These are phyloP conservation scores for Vanessa tameamea DNA, from an alignment of 1,140 invertebrate species.

Conservation along the genomic window DNA sequence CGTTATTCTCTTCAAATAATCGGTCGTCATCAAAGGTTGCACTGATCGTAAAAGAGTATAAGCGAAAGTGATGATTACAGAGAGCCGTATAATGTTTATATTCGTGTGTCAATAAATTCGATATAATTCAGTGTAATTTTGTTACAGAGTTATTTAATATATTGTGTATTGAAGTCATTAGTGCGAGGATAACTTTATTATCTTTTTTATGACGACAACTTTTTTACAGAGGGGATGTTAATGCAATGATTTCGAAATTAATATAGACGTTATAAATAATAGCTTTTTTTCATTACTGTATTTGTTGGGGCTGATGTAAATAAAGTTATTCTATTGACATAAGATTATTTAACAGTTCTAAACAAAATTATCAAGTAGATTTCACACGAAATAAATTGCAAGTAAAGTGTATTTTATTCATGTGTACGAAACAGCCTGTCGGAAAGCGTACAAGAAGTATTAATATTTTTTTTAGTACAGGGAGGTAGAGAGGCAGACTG, in stretches of 20 bases:
- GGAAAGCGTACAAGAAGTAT: too few relatives aligned
- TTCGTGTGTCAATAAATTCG: constrained; percentile 11
- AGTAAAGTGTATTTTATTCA: too few relatives aligned
- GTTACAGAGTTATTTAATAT: constrained; percentile 23
- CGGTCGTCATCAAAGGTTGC: constrained; percentile 10
- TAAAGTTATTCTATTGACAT: background rate
- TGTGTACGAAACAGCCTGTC: too few relatives aligned
- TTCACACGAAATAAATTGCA: too few relatives aligned
- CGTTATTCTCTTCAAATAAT: constrained; percentile 1
- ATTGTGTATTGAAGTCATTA: constrained; percentile 28
- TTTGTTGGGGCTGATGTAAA: background rate
- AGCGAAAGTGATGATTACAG: constrained; percentile 5
- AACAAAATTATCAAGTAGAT: too few relatives aligned
- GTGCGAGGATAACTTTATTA: constrained; percentile 38
- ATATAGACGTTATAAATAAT: constrained; percentile 12
- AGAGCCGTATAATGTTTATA: constrained; percentile 17
- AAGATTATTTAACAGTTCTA: background rate
- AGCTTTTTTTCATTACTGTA: background rate
- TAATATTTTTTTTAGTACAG: too few relatives aligned
- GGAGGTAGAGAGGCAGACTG: too few relatives aligned
- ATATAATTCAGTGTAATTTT: constrained; percentile 5
- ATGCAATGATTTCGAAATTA: constrained; percentile 23
- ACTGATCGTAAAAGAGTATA: constrained; percentile 15
- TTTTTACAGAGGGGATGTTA: constrained; percentile 20
- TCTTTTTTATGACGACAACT: constrained; percentile 27